phyloP scores from a whole-genome alignment of 2,113 vertebrate genomes.

The Coryphaenoides rupestris region DNA sequence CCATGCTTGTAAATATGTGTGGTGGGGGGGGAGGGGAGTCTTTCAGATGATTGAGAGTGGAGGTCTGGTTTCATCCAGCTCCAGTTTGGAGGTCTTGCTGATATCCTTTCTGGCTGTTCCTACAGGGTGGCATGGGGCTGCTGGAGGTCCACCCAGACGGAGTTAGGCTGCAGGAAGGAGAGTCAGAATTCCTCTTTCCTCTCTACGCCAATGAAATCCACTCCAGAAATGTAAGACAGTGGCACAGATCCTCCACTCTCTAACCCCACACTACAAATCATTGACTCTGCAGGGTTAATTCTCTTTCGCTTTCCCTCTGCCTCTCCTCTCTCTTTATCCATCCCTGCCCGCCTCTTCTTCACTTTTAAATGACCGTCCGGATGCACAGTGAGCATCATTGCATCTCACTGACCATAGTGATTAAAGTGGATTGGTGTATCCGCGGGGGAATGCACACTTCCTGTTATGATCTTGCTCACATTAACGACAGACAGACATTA shows the following conservation, averaged over 20 bases:
- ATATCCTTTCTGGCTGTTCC: not conserved
- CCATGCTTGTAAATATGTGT: slow-evolving; percentile 6
- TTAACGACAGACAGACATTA: slow-evolving; percentile 1
- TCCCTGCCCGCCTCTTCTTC: not conserved
- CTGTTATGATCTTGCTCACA: slow-evolving; percentile 21
- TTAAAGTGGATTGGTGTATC: slow-evolving; percentile 17
- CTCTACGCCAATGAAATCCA: slow-evolving; percentile 91
- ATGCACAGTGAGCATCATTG: slow-evolving; percentile 14
- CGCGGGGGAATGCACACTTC: not conserved
- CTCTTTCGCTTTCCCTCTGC: not conserved
- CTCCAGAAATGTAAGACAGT: slow-evolving; percentile 84
- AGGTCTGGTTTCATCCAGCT: not conserved
- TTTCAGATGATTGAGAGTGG: not conserved
- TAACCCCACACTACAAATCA: not conserved
- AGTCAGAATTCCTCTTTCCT: slow-evolving; percentile 92
- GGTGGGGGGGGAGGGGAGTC: not conserved
- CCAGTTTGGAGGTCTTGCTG: not conserved
- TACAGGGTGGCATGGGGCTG: slow-evolving; percentile 90
- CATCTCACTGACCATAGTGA: slow-evolving; percentile 22
- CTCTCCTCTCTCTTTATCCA: not conserved
- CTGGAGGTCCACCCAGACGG: slow-evolving; percentile 84
- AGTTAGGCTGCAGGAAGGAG: slow-evolving; percentile 89
- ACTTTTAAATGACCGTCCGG: slow-evolving; percentile 10
- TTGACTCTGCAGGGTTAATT: too few species aligned
- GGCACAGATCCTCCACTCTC: not conserved